Evolutionary conservation across 2,888 invertebrate genomes (phyloP).

Genomic region (Unio pictorum): DNA sequence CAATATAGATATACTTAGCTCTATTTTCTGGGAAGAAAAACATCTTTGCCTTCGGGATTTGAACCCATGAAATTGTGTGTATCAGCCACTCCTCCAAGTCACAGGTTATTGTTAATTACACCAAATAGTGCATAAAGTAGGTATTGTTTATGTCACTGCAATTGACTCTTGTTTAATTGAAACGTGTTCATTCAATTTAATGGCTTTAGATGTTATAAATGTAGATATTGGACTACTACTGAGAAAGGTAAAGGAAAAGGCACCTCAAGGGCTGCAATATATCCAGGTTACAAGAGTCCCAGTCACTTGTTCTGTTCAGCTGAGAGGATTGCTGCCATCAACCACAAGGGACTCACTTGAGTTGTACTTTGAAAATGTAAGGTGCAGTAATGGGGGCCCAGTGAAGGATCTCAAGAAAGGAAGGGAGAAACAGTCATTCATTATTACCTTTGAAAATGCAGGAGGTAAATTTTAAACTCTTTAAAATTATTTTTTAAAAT

Average conservation of each 20-base stretch:
- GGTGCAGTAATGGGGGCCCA: constrained; percentile 19
- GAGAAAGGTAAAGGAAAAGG: constrained; percentile 1
- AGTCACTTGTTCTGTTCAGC: constrained; percentile 11
- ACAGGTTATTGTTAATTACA: too few relatives aligned
- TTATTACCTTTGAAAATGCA: constrained; percentile 16
- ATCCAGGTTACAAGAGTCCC: constrained; percentile 10
- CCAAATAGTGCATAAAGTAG: too few relatives aligned
- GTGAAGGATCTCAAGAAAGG: constrained; percentile 8
- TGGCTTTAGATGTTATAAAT: too few relatives aligned
- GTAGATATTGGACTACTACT: constrained; percentile 2
- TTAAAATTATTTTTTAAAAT: too few relatives aligned
- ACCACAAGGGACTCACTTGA: constrained; percentile 12
- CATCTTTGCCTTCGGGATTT: too few relatives aligned
- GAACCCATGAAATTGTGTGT: too few relatives aligned
- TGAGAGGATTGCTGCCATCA: constrained; percentile 6
- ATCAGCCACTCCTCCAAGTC: too few relatives aligned
- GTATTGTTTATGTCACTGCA: too few relatives aligned
- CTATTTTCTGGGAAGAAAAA: too few relatives aligned
- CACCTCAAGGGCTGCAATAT: constrained; percentile 8
- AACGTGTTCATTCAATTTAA: too few relatives aligned
- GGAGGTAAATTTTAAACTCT: constrained; percentile 10
- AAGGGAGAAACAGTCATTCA: constrained; percentile 7
- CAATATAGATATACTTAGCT: too few relatives aligned
- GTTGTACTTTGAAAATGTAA: constrained; percentile 25
- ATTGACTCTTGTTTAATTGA: too few relatives aligned